A percentile compares a stretch with the other conserved stretches of the same genome.
Conservation (phyloP, 92 coral and sea anemone genomes). For the Umimayanthus chanpuru region DNA sequence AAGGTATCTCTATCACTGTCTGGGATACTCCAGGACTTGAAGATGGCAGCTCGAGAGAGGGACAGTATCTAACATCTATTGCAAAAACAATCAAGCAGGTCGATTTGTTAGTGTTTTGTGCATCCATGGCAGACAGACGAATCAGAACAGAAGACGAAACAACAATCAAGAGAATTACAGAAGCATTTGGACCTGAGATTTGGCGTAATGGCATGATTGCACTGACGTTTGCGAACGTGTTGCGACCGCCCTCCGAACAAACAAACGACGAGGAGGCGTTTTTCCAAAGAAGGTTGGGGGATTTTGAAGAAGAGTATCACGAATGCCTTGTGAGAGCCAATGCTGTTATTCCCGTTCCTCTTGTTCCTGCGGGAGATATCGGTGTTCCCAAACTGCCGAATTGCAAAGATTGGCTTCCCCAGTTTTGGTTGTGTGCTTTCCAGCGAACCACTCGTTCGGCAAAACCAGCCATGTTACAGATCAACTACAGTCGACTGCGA, state of each 20-base stretch:
- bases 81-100: conserved; percentile 2
- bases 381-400: background rate
- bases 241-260: background rate
- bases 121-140: background rate
- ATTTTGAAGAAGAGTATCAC: background rate
- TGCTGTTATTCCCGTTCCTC: too few relatives aligned
- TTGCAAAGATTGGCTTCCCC: background rate
- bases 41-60: background rate
- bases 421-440: background rate
- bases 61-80: background rate
- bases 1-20: background rate
- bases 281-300: background rate
- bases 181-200: background rate
- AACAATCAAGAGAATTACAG: background rate
- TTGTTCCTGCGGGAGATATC: conserved; percentile 3
- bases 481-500: background rate
- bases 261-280: background rate
- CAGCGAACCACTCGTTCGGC: background rate
- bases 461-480: background rate
- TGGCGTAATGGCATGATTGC: conserved; percentile 27
- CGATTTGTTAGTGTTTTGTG: background rate
- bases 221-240: background rate
- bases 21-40: conserved; percentile 10
- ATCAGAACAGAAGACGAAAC: background rate
- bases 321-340: background rate